Evolutionary conservation across 2,797 vertebrate genomes (phyloP).

Genomic region (Saxicola maurus): DNA sequence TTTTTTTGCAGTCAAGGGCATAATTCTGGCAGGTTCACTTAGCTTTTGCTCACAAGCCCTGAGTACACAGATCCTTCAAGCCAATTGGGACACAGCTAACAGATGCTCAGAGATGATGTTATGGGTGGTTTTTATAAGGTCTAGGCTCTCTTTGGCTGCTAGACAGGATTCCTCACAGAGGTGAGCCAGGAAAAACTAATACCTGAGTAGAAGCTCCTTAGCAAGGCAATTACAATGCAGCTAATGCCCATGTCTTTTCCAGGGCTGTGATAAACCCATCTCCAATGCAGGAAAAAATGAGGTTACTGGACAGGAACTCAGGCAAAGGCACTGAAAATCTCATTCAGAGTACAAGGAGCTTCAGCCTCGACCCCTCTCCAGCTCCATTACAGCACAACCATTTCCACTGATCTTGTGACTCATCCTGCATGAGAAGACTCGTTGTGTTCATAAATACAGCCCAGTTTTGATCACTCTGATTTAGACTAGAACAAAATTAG

Average conservation of each 20-base stretch:
- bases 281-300: background rate
- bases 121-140: background rate
- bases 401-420: background rate
- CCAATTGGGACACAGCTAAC: slow-evolving; percentile 21
- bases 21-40: slow-evolving; percentile 33
- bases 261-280: background rate
- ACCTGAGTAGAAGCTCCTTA: slow-evolving; percentile 13
- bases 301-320: background rate
- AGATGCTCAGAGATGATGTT: background rate
- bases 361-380: background rate
- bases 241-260: background rate
- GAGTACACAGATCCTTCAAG: background rate
- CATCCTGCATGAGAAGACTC: fast-evolving
- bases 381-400: background rate
- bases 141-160: slow-evolving; percentile 4
- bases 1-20: slow-evolving; percentile 20
- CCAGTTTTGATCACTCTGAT: background rate
- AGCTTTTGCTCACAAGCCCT: background rate
- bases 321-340: background rate
- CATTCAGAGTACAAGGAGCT: background rate
- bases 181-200: slow-evolving; percentile 27
- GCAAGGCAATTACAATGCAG: background rate
- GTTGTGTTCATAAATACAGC: background rate
- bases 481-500: background rate
- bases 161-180: slow-evolving; percentile 8